These are phyloP conservation scores for Sinotaia quadrata DNA, from an alignment of 2,888 invertebrate genomes.

Conservation along the genomic window DNA sequence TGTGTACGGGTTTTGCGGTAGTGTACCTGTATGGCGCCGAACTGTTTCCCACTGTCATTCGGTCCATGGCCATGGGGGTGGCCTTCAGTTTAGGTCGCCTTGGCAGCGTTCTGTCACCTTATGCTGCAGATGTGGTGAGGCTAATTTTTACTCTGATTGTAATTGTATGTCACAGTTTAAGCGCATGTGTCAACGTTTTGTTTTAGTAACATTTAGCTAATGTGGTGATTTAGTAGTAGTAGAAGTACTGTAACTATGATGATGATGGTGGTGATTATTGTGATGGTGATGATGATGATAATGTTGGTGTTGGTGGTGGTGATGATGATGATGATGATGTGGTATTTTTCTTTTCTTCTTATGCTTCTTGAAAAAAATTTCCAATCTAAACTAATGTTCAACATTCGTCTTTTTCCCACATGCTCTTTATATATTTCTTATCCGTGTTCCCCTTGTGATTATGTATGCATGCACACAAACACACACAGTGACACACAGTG, in stretches of 20 bases:
- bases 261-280: background rate
- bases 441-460: no score
- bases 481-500: no score
- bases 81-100: conserved; percentile 19
- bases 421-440: no score
- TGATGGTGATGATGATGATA: background rate
- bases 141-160: background rate
- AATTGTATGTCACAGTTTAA: no score
- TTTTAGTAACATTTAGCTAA: no score
- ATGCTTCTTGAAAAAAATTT: no score
- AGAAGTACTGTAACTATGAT: background rate
- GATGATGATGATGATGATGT: conserved; percentile 1
- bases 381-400: no score
- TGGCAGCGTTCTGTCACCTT: conserved; percentile 25
- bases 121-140: conserved; percentile 25
- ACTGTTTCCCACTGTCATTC: conserved; percentile 27
- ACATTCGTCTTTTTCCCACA: no score
- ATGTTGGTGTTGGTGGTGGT: background rate
- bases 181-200: no score
- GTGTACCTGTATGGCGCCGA: conserved; percentile 25
- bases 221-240: no score
- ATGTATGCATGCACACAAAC: no score
- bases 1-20: conserved; percentile 21
- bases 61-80: conserved; percentile 19
- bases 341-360: no score